Base-by-base conservation (phyloP, 2,113 vertebrate species). In the Piprites chloris region DNA sequence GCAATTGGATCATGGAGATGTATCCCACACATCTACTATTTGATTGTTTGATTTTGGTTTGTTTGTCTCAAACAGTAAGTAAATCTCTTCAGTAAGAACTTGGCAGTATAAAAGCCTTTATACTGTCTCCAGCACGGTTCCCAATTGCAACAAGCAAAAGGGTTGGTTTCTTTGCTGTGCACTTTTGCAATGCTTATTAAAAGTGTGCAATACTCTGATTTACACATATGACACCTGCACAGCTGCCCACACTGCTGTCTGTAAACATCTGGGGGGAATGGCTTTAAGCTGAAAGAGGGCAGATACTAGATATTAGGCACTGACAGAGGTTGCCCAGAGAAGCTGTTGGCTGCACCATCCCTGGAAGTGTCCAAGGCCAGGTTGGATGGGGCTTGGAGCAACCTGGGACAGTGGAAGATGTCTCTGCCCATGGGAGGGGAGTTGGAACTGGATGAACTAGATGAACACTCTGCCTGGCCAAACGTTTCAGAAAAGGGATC, bases 361-460 rank as follows among this genome's bases (percentile, higher is more conserved):
- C 39, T 67, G 44, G 19, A 68, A 20, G 20, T 18, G 62, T 26
- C 5, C 24, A 21, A 75, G 16, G 5, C 23, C 28, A 68, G 28
- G 12, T 12, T 75, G 39, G 69, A 39, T 9, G 22, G 19, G 32
- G 20, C 16, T 68, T 30, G 46, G 53, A 89, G 33, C 28, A 46
- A 30, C 39, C 23, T 68, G 16, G 11, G 19, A 8, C 24, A 12
- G 5, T 39, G 16, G 30, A 52, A 75, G 3, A 1, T 30, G 14
- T 39, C 10, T 4, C 33, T 52, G 52, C 3, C 39, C 39, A 61
- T 26, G 28, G 42, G 0, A 28, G 15, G 3, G 2, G 2, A 16
- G 4, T 28, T 52, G 19, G 24, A 82, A 67, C 1, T 3, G 2
- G 0, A 39, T 59, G 19, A 12, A 27, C 39, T 26, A 50, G 7